Percentiles rank a stretch among this genome's conserved stretches.
Conservation (phyloP, 2,113 vertebrate genomes). For the Odobenus rosmarus region DNA sequence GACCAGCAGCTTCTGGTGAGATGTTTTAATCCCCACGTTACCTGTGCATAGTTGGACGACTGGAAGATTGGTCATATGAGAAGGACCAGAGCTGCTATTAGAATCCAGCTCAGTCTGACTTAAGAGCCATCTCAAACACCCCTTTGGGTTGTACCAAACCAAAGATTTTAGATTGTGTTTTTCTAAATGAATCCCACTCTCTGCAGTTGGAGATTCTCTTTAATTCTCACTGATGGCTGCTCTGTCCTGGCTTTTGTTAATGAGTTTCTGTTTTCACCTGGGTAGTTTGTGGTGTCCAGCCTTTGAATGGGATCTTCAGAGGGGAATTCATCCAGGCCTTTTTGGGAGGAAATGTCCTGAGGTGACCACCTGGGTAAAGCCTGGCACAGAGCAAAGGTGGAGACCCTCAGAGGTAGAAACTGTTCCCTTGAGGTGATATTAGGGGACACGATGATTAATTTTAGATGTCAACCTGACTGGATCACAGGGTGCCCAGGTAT, state of each 20-base stretch:
- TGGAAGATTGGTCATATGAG: neutral
- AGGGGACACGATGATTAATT: neutral
- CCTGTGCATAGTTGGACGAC: neutral
- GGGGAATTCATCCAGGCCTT: neutral
- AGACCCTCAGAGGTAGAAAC: neutral
- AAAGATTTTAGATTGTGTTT: neutral
- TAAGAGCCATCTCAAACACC: neutral
- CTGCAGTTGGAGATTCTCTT: constrained; percentile 15
- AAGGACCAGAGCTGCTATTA: neutral
- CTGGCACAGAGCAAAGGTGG: neutral
- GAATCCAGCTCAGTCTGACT: neutral
- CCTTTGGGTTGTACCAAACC: neutral
- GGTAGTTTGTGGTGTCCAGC: neutral
- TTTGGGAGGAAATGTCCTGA: neutral
- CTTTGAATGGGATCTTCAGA: neutral
- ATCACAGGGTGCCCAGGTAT: neutral
- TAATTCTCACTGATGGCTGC: neutral
- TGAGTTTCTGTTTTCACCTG: constrained; percentile 20
- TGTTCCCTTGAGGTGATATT: neutral
- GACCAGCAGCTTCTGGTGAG: neutral
- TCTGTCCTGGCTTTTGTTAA: neutral
- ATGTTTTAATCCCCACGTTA: constrained; percentile 5
- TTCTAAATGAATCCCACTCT: neutral
- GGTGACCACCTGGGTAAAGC: neutral
- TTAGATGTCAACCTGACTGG: neutral